A percentile compares a stretch with the other conserved stretches of the same genome.
Evolutionary conservation across 2,888 invertebrate species (phyloP).

Genomic region (Ormyrus thymus): DNA sequence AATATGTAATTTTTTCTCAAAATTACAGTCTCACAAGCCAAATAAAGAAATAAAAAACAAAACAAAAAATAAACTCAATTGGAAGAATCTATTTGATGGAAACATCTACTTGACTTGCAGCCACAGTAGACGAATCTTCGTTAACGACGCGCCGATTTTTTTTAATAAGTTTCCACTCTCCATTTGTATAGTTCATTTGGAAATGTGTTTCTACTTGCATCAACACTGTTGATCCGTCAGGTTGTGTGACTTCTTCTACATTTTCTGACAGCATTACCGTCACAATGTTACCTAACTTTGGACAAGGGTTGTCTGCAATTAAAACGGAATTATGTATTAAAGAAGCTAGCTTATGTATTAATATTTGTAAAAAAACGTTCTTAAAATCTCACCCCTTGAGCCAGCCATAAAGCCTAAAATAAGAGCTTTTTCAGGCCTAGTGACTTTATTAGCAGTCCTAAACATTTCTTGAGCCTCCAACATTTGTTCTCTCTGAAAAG

Average conservation of each 20-base stretch:
- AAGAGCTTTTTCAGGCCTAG: conserved; percentile 96
- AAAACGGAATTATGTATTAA: conserved; percentile 52
- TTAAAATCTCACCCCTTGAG: conserved; percentile 83
- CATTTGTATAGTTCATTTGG: conserved; percentile 98
- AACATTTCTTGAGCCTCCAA: conserved; percentile 98
- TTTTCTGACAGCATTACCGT: conserved; percentile 96
- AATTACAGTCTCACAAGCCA: conserved; percentile 12
- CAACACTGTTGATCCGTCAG: conserved; percentile 86
- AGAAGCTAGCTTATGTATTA: neutral
- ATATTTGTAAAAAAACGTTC: neutral
- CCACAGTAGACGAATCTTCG: conserved; percentile 69
- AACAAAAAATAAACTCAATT: conserved; percentile 11
- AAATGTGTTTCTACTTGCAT: conserved; percentile 95
- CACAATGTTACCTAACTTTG: conserved; percentile 96
- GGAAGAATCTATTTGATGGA: conserved; percentile 36
- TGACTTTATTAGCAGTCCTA: conserved; percentile 95
- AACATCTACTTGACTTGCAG: conserved; percentile 64
- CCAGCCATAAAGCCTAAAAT: conserved; percentile 99
- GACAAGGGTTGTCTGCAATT: conserved; percentile 92
- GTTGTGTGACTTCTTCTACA: conserved; percentile 89
- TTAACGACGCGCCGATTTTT: conserved; percentile 86
- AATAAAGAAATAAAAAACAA: conserved; percentile 35
- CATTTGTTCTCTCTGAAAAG: conserved; percentile 93
- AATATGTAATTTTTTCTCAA: conserved; percentile 35
- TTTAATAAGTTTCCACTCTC: conserved; percentile 97